These are phyloP conservation scores for Halcyon chelicuti DNA, from an alignment of 2,797 vertebrate species.

Conservation along the genomic window DNA sequence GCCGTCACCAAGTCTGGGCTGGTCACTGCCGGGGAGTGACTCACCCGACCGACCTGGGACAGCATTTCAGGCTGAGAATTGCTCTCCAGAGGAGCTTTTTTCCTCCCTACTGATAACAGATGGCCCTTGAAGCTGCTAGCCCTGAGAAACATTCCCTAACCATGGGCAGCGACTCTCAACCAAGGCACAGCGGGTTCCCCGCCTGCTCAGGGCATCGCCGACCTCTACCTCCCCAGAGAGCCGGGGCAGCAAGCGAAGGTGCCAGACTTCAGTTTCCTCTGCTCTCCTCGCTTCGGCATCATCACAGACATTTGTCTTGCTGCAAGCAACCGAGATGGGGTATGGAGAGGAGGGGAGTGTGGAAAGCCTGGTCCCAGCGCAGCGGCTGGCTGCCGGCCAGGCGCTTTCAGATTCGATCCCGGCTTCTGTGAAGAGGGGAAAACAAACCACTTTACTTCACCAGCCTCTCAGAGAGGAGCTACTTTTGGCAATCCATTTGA, in stretches of 20 bases:
- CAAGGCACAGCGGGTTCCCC: background rate
- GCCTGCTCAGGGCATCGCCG: accelerated
- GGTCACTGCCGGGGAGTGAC: background rate
- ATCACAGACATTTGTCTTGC: background rate
- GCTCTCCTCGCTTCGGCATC: background rate
- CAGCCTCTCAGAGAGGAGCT: background rate
- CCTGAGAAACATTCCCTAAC: accelerated
- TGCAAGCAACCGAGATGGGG: background rate
- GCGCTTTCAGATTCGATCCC: background rate
- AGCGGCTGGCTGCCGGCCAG: background rate
- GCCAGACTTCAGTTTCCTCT: background rate
- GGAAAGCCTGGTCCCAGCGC: background rate
- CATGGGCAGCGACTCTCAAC: accelerated
- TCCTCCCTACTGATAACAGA: background rate
- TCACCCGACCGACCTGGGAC: background rate
- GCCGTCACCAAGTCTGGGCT: background rate
- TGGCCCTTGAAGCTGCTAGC: background rate
- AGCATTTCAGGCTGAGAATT: background rate
- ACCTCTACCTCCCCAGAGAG: background rate
- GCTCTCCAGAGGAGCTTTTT: background rate
- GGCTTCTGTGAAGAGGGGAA: background rate
- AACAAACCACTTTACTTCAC: background rate
- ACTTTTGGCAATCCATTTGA: background rate
- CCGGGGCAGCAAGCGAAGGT: background rate
- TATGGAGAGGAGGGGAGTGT: background rate